Conservation (phyloP, 2,113 vertebrate species). For the Carettochelys insculpta region DNA sequence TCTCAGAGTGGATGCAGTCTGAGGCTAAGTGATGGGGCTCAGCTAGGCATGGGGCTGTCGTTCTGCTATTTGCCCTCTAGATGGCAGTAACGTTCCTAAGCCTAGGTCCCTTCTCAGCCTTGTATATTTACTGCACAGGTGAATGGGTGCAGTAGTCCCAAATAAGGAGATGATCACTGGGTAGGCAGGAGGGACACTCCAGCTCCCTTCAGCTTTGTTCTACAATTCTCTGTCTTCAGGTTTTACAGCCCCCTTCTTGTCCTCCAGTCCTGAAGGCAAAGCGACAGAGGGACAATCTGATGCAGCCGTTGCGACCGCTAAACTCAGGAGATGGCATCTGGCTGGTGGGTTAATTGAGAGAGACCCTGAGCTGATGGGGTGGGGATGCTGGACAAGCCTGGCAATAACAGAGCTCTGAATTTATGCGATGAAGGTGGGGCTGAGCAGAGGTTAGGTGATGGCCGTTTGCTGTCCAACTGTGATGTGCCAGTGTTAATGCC, state of each 20-base stretch:
- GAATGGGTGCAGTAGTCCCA: neutral
- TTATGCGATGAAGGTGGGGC: neutral
- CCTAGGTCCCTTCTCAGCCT: neutral
- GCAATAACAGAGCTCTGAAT: neutral
- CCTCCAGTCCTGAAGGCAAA: neutral
- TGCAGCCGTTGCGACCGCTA: neutral
- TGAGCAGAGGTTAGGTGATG: neutral
- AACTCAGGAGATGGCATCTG: neutral
- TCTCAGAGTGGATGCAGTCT: no score
- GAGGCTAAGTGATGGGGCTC: neutral
- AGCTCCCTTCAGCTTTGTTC: neutral
- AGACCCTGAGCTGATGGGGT: neutral
- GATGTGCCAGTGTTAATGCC: neutral
- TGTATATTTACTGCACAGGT: neutral
- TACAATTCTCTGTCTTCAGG: neutral
- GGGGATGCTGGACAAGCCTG: neutral
- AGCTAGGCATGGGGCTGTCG: no score
- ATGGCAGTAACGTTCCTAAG: neutral
- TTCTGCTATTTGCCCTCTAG: neutral
- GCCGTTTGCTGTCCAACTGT: neutral
- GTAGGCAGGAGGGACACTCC: neutral
- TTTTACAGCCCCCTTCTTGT: neutral
- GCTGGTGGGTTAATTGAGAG: neutral
- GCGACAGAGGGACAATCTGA: neutral
- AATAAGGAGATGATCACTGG: neutral